phyloP scores from a whole-genome alignment of 2,888 invertebrate genomes.

The Melanotus villosus region DNA sequence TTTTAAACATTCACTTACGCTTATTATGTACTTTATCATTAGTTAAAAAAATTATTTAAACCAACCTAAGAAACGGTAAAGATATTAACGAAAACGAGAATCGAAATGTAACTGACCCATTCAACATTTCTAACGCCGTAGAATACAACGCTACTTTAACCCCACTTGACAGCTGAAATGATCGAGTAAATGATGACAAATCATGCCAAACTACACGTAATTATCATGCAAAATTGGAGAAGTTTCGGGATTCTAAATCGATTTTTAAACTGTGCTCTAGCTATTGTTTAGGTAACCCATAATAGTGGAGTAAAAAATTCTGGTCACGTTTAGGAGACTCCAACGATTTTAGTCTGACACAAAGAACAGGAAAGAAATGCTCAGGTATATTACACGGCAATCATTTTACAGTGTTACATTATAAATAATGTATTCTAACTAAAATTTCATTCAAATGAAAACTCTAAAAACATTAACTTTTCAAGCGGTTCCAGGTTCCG shows the following conservation, averaged over 20 bases:
- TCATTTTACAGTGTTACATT: not conserved
- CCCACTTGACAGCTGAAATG: conserved; percentile 59
- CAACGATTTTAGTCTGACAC: not conserved
- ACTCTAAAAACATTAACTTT: too few species aligned
- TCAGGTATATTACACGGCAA: not conserved
- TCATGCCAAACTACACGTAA: conserved; percentile 60
- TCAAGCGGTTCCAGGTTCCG: too few species aligned
- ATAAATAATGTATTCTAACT: too few species aligned
- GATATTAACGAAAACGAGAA: too few species aligned
- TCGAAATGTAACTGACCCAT: too few species aligned
- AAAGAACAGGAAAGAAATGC: not conserved
- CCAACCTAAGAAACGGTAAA: too few species aligned
- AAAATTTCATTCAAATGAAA: too few species aligned
- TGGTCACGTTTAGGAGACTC: conserved; percentile 31
- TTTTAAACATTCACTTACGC: too few species aligned
- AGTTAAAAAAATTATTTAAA: too few species aligned
- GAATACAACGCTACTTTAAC: not conserved
- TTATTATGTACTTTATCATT: too few species aligned
- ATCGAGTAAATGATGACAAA: conserved; percentile 63
- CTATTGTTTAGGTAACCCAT: conserved; percentile 37
- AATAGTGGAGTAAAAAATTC: conserved; percentile 40
- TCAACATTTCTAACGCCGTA: not conserved
- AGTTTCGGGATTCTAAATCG: conserved; percentile 50
- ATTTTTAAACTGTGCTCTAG: conserved; percentile 52
- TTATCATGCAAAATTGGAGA: conserved; percentile 56